These are phyloP conservation scores for Grallaria varia DNA, from an alignment of 2,113 vertebrate species.

Conservation along the genomic window DNA sequence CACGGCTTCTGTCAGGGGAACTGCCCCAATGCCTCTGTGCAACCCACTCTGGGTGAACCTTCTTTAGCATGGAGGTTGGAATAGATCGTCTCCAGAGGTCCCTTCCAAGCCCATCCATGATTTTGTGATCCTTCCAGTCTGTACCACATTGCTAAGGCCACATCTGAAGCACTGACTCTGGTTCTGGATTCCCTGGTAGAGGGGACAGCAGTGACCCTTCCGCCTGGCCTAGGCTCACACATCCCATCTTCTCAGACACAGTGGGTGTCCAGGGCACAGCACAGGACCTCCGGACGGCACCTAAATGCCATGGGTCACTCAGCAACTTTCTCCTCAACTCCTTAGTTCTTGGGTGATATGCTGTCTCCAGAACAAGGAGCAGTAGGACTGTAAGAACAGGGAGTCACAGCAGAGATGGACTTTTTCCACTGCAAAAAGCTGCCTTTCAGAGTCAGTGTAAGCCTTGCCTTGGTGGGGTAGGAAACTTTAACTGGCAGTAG, in stretches of 20 bases:
- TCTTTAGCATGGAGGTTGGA: not conserved
- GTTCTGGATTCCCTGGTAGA: not conserved
- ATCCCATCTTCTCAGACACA: not conserved
- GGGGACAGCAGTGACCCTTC: not conserved
- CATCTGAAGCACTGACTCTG: not conserved
- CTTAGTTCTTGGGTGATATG: not conserved
- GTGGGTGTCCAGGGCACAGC: not conserved
- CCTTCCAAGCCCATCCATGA: not conserved
- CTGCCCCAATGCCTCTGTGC: not conserved
- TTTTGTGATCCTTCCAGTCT: not conserved
- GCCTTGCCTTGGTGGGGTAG: not conserved
- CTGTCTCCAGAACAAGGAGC: not conserved
- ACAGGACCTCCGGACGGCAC: not conserved
- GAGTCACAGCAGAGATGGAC: not conserved
- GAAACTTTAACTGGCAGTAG: not conserved
- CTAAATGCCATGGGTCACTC: not conserved
- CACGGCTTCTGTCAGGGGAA: not conserved
- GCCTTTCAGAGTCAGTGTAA: not conserved
- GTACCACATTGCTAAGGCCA: not conserved
- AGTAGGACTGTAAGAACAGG: not conserved
- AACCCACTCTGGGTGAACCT: not conserved
- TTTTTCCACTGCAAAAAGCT: not conserved
- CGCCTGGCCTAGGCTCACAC: not conserved
- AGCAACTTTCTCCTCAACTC: not conserved
- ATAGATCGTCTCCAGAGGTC: not conserved